These are phyloP conservation scores for Monochamus alternatus DNA, from an alignment of 2,888 invertebrate species.

Conservation along the genomic window DNA sequence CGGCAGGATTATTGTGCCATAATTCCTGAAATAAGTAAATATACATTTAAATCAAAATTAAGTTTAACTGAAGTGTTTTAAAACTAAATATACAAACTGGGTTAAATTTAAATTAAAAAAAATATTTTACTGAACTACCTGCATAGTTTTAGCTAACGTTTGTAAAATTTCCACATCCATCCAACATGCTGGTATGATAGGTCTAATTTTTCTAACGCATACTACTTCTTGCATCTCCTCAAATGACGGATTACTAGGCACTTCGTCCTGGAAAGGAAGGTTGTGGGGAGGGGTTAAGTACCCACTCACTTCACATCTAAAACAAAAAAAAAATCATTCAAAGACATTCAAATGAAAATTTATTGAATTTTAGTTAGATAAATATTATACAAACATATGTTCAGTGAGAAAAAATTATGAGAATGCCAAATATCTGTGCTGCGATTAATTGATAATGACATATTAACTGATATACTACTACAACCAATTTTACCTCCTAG, in stretches of 20 bases:
- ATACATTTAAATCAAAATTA: too few species aligned
- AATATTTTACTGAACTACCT: slow-evolving; percentile 11
- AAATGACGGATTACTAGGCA: slow-evolving; percentile 38
- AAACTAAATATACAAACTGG: too few species aligned
- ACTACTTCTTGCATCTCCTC: slow-evolving; percentile 45
- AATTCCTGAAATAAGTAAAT: slow-evolving; percentile 41
- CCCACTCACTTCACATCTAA: slow-evolving; percentile 33
- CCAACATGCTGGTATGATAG: slow-evolving; percentile 46
- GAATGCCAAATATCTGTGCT: too few species aligned
- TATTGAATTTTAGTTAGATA: too few species aligned
- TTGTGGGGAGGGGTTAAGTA: slow-evolving; percentile 33
- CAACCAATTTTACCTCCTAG: slow-evolving; percentile 35
- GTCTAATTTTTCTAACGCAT: slow-evolving; percentile 43
- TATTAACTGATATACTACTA: background rate
- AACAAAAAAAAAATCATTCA: slow-evolving; percentile 5
- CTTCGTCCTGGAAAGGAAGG: slow-evolving; percentile 44
- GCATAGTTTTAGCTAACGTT: slow-evolving; percentile 41
- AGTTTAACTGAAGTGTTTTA: too few species aligned
- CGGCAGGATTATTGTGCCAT: slow-evolving; percentile 51
- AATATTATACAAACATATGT: too few species aligned
- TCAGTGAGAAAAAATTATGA: too few species aligned
- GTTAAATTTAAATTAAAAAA: too few species aligned
- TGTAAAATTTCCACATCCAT: slow-evolving; percentile 37
- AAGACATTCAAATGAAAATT: background rate
- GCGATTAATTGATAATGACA: background rate